Base-by-base conservation (phyloP, 2,888 invertebrate genomes). In the Petrolisthes manimaculis region DNA sequence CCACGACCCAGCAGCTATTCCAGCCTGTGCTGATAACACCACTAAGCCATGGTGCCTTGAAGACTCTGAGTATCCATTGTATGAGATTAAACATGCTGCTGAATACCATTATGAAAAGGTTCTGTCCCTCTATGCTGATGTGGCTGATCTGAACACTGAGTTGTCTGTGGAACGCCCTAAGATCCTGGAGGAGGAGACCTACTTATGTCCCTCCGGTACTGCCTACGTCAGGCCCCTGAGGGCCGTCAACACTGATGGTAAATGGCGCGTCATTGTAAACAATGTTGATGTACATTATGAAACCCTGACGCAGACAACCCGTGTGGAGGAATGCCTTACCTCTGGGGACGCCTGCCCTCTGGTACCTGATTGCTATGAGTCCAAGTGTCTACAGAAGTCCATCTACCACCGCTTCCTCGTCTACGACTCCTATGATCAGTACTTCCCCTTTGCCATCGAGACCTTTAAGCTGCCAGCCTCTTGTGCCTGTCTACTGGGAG, bases 401-500 rank as follows among this genome's bases (percentile, higher is more conserved):
- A 88, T 91, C 79, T 92, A 92, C 89, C 92, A 92, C 86, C 91
- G 92, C 14, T 91, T 92, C 90, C 89, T 92, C 79, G 91, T 92
- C 86, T 92, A 91, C 86, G 92, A 92, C 85, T 90, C 92, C 18
- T 92, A 91, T 79, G 91, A 92, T 79, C 89, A 91, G 74, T 91
- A 92, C 89, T 91, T 92, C 86, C 92, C 92, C 24, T 92, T 92
- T 90, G 90, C 91, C 75, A 89, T 92, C 53, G 92, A 92, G 74
- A 91, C 86, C 75, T 92, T 92, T 91, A 91, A 91, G 88, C 89
- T 92, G 55, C 92, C 92, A 14, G 89, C 91, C 56, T 88, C 91
- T 79, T 92, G 92, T 83, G 91, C 92, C 54, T 92, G 92, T 86
- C 74, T 90, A 6, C 84, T 91, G 51, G 91, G 89, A 14, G 90